Base-by-base conservation (phyloP, 1,140 invertebrate species). In the Thrips palmi region DNA sequence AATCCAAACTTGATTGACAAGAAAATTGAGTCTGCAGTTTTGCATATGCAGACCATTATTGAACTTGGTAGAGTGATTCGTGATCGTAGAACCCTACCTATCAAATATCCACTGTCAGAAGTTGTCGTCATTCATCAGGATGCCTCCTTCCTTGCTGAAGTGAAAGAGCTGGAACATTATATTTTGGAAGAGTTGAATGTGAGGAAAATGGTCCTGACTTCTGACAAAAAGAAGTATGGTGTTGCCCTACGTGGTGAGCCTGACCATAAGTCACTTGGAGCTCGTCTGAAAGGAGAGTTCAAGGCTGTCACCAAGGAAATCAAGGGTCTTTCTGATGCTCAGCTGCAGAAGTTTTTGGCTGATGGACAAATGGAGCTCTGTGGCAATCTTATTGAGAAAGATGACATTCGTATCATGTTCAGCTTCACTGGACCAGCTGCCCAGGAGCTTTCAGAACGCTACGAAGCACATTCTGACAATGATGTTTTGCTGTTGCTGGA, bases 51-150 rank as follows among this genome's bases (percentile, higher is more conserved):
- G 63, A 74, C 73, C 14, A 80, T 97, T 6, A 87, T 99, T 45
- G 92, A 97, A 56, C 55, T 97, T 3, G 93, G 91, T 4, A 68
- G 96, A 45, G 72, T 96, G 7, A 62, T 97, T 31, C 63, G 96
- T 36, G 94, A 98, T 52, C 68, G 91, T 22, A 86, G 87, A 56
- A 93, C 83, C 1, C 68, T 97, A 38, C 92, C 93, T 0, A 68
- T 94, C 0, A 97, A 97, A 62, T 97, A 96, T 64, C 96, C 96
- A 0, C 58, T 99, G 33, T 87, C 84, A 12, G 92, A 97, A 65
- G 71, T 97, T 35, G 77, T 97, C 19, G 77, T 97, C 4, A 88
- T 99, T 44, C 81, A 96, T 53, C 77, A 86, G 47, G 80, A 94
- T 49, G 49, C 62, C 24, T 55, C 73, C 19, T 76, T 79, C 45